Conservation (phyloP, 2,797 vertebrate species). For the Cyclura pinguis region DNA sequence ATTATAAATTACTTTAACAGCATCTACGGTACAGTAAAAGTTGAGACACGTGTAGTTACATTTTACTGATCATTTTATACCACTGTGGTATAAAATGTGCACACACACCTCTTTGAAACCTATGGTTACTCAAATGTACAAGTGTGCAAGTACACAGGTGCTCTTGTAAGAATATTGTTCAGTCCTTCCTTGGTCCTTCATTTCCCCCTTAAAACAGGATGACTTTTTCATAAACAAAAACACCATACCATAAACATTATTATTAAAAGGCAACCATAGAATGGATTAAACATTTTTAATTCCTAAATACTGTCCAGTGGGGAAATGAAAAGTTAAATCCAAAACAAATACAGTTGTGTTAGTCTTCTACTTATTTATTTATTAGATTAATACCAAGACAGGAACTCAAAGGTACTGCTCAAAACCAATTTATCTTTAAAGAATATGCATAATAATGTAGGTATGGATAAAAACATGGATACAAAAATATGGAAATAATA, state of each 20-base stretch:
- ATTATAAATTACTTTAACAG: constrained; percentile 62
- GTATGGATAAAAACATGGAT: too few relatives aligned
- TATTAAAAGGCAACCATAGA: background rate
- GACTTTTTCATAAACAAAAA: background rate
- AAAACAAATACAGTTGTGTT: background rate
- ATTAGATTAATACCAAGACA: too few relatives aligned
- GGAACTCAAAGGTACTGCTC: too few relatives aligned
- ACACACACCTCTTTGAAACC: background rate
- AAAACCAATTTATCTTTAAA: too few relatives aligned
- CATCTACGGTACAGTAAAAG: constrained; percentile 12
- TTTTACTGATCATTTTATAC: constrained; percentile 44
- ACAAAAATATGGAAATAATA: too few relatives aligned
- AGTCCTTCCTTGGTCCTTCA: background rate
- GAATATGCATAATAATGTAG: too few relatives aligned
- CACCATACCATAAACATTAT: background rate
- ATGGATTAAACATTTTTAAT: background rate
- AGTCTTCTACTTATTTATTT: too few relatives aligned
- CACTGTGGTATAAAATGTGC: background rate
- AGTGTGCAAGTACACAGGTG: background rate
- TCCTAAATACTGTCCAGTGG: background rate
- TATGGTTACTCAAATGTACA: background rate
- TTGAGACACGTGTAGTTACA: constrained; percentile 43
- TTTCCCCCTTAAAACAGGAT: background rate
- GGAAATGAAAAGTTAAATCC: background rate
- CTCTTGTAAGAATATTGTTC: background rate